Percentiles rank a stretch among this genome's conserved stretches.
phyloP scores from a whole-genome alignment of 2,113 vertebrate genomes.

The Aptenodytes forsteri region DNA sequence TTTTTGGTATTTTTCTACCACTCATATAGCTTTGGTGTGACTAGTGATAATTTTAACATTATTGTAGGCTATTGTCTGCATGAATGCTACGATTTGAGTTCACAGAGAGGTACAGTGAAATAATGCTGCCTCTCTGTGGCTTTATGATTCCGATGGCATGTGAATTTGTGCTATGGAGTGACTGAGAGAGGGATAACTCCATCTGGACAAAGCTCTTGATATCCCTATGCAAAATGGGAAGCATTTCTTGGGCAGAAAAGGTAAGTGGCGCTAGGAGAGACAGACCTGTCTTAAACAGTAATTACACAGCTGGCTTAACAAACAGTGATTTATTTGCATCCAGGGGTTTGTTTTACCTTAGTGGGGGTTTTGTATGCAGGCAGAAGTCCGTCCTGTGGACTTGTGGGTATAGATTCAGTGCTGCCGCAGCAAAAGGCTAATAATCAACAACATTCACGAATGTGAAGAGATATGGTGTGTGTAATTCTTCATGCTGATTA shows the following conservation, averaged over 20 bases:
- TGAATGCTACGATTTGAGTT: neutral
- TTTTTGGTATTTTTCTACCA: neutral
- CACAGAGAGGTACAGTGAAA: neutral
- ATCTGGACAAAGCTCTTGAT: neutral
- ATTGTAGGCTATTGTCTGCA: neutral
- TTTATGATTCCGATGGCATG: neutral
- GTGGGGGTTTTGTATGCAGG: neutral
- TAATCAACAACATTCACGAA: fast-evolving
- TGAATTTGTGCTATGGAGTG: neutral
- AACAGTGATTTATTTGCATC: neutral
- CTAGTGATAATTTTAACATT: neutral
- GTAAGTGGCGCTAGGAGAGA: neutral
- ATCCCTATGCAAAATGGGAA: neutral
- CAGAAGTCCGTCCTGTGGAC: neutral
- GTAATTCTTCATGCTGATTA: neutral
- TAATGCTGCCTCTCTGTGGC: neutral
- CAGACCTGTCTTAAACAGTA: neutral
- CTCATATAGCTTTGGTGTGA: neutral
- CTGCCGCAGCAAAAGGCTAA: neutral
- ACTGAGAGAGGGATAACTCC: neutral
- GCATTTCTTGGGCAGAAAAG: neutral
- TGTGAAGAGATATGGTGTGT: neutral
- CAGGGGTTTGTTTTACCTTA: neutral
- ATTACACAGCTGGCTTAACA: neutral
- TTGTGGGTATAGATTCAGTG: neutral